These are phyloP conservation scores for Sarcophilus harrisii DNA, from an alignment of 2,797 vertebrate genomes.

Conservation along the genomic window DNA sequence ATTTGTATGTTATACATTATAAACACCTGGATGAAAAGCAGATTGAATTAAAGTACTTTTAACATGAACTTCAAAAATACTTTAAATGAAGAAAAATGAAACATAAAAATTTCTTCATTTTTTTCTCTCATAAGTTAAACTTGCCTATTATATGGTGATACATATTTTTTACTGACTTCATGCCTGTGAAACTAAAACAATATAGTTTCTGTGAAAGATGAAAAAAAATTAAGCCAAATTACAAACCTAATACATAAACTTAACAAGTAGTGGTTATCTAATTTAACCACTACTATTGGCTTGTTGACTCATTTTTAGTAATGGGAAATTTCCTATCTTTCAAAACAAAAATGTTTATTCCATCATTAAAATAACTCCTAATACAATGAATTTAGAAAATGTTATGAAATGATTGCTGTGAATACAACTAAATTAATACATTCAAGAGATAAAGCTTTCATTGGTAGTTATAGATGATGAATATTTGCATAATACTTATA, in stretches of 20 bases:
- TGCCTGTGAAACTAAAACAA: slow-evolving; percentile 41
- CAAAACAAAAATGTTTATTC: not conserved
- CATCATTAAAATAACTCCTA: slow-evolving; percentile 42
- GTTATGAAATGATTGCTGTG: not conserved
- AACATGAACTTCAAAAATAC: slow-evolving; percentile 42
- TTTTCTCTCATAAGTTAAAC: slow-evolving; percentile 33
- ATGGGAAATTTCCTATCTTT: not conserved
- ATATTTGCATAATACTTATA: slow-evolving; percentile 4
- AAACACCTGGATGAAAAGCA: slow-evolving; percentile 27
- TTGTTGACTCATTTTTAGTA: not conserved
- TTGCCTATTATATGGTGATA: slow-evolving; percentile 52
- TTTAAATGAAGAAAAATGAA: slow-evolving; percentile 36
- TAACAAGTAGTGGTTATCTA: not conserved
- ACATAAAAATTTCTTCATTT: slow-evolving; percentile 21
- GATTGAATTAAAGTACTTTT: slow-evolving; percentile 45
- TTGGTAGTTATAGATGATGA: slow-evolving; percentile 25
- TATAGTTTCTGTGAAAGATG: not conserved
- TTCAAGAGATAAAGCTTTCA: slow-evolving; percentile 29
- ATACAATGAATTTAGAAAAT: slow-evolving; percentile 47
- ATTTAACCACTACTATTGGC: not conserved
- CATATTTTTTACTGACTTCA: slow-evolving; percentile 31
- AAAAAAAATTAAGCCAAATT: not conserved
- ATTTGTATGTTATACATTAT: slow-evolving; percentile 39
- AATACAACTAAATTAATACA: slow-evolving; percentile 35
- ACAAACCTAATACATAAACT: not conserved